Evolutionary conservation across 2,113 vertebrate species (phyloP).

Genomic region (Chloropsis cyanopogon): DNA sequence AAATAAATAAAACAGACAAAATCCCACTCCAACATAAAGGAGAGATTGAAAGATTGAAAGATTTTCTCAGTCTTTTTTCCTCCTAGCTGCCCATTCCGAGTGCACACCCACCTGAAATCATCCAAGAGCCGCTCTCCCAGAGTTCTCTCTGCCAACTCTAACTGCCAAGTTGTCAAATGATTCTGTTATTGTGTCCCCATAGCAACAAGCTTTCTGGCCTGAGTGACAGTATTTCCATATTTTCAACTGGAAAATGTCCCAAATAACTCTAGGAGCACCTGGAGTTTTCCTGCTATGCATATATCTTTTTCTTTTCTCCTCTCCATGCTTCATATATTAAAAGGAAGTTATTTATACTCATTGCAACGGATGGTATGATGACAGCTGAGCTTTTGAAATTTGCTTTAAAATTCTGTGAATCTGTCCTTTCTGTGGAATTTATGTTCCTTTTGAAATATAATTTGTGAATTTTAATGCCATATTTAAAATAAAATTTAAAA

Average conservation of each 20-base stretch:
- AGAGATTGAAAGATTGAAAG: not conserved
- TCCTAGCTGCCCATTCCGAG: not conserved
- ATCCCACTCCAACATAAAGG: not conserved
- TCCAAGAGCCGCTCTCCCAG: conserved; percentile 20
- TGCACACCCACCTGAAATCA: conserved; percentile 27
- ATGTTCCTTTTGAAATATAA: conserved; percentile 63
- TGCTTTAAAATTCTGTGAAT: conserved; percentile 71
- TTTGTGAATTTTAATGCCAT: conserved; percentile 61
- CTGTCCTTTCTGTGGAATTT: conserved; percentile 61
- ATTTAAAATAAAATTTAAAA: conserved; percentile 57
- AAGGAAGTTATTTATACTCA: conserved; percentile 69
- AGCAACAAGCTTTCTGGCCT: conserved; percentile 67
- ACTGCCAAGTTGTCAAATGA: conserved; percentile 64
- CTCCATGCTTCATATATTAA: conserved; percentile 62
- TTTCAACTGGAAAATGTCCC: conserved; percentile 73
- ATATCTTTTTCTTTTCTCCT: conserved; percentile 44
- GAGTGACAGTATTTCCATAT: conserved; percentile 68
- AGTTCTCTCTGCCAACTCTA: conserved; percentile 38
- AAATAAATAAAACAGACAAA: not conserved
- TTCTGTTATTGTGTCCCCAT: conserved; percentile 59
- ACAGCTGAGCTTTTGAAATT: conserved; percentile 69
- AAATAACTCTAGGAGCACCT: conserved; percentile 71
- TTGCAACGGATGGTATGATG: conserved; percentile 61
- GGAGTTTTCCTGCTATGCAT: conserved; percentile 68
- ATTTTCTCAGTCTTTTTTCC: not conserved